These are phyloP conservation scores for Apamea epomidion DNA, from an alignment of 2,888 invertebrate genomes.

Conservation along the genomic window DNA sequence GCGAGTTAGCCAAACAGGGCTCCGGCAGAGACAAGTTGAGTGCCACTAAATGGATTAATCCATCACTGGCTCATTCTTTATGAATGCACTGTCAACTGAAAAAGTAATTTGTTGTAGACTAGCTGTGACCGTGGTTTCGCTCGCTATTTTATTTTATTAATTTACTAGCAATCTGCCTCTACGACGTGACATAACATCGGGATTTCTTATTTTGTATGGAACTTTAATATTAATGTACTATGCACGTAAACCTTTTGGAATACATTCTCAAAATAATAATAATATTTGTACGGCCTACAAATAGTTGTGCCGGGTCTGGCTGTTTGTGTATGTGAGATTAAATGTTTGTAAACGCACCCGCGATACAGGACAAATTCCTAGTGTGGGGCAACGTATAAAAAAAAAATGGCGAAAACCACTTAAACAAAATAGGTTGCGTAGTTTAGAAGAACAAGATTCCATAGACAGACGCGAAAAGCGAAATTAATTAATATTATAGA, in stretches of 20 bases:
- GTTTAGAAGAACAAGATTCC: neutral
- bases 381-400: too few relatives aligned
- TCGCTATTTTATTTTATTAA: neutral
- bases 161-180: too few relatives aligned
- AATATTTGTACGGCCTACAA: too few relatives aligned
- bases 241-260: too few relatives aligned
- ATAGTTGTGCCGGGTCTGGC: too few relatives aligned
- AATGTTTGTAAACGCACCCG: too few relatives aligned
- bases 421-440: neutral
- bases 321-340: too few relatives aligned
- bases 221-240: neutral
- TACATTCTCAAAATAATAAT: neutral
- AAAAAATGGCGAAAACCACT: too few relatives aligned
- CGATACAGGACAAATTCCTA: too few relatives aligned
- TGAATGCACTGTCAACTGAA: slow-evolving; percentile 65
- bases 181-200: neutral
- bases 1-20: slow-evolving; percentile 37
- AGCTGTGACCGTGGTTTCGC: neutral
- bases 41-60: slow-evolving; percentile 72
- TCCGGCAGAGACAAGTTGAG: slow-evolving; percentile 52
- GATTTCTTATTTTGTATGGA: neutral
- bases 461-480: neutral
- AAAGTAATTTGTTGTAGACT: slow-evolving; percentile 48
- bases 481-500: neutral
- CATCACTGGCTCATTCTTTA: slow-evolving; percentile 71